Conservation (phyloP, 2,888 invertebrate species). For the Aplocera efformata region DNA sequence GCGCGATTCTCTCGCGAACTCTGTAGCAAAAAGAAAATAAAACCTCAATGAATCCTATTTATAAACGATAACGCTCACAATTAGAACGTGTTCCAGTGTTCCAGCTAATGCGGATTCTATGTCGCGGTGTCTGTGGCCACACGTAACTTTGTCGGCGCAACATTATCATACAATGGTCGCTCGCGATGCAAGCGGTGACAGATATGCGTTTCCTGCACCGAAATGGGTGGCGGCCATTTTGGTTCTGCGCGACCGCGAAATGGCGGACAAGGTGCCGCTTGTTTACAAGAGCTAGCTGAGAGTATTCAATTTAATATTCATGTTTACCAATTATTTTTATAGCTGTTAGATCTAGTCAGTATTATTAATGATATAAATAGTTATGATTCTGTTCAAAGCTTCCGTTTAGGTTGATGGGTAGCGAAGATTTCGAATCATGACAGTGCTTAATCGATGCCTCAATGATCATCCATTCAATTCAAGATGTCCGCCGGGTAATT, state of each 20-base stretch:
- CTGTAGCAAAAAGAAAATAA: neutral
- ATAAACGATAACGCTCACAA: slow-evolving; percentile 15
- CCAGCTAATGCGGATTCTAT: slow-evolving; percentile 26
- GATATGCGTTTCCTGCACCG: slow-evolving; percentile 76
- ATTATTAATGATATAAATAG: too few species aligned
- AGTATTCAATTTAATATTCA: slow-evolving; percentile 27
- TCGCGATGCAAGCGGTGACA: slow-evolving; percentile 73
- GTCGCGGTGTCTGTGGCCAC: slow-evolving; percentile 53
- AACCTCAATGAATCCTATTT: slow-evolving; percentile 4
- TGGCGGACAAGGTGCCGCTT: slow-evolving; percentile 49
- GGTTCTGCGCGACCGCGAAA: slow-evolving; percentile 59
- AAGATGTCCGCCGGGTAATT: too few species aligned
- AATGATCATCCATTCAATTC: too few species aligned
- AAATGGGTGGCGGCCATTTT: slow-evolving; percentile 72
- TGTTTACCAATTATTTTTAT: slow-evolving; percentile 22
- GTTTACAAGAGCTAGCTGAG: slow-evolving; percentile 29
- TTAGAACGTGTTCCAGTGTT: slow-evolving; percentile 20
- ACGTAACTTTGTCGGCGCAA: slow-evolving; percentile 68
- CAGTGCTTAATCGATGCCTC: too few species aligned
- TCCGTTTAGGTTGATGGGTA: too few species aligned
- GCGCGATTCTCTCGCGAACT: too few species aligned
- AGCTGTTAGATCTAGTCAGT: too few species aligned
- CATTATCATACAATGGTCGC: slow-evolving; percentile 79
- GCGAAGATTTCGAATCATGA: too few species aligned
- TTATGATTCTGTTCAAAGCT: too few species aligned